Base-by-base conservation (phyloP, 2,888 invertebrate genomes). In the Achlya flavicornis region DNA sequence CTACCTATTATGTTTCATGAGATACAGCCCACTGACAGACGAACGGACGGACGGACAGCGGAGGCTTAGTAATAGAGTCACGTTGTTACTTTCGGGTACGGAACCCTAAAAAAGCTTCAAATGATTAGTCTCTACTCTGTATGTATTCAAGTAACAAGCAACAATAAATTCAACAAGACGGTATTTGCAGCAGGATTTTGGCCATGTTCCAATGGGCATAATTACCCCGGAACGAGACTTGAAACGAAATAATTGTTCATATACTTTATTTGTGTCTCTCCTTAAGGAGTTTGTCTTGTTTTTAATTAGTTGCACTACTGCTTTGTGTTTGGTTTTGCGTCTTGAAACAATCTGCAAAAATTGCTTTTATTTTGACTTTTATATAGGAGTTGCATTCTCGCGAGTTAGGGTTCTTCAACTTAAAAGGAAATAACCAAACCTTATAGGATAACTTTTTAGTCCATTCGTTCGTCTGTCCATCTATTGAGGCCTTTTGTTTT, bases 141-240 rank as follows among this genome's bases (percentile, higher is more conserved):
- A 41, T n/a, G 19, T 53, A 10, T 53, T 19, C 3, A 53, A 10
- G n/a, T 43, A 43, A 1, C 46, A 48, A 16, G 19, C 16, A 53
- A 53, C 19, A 53, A 10, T 53, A 53, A 53, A 53, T 53, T 19
- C 19, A 53, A 19, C 53, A 53, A 53, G 16, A 53, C 53, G 8
- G 8, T 19, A 16, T 53, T 53, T 16, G 53, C 19, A 53, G n/a
- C 10, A 0, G 16, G 48, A 0, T 10, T 10, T 53, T 53, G 53
- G 53, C 53, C 2, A 53, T 7, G 7, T 8, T 19, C 53, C 53
- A 53, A 53, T 10, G 48, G 10, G 19, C 19, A n/a, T 53, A 53
- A 53, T 53, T 53, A 53, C 53, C 53, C 53, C 19, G 53, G 53
- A 53, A 19, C 53, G 53, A 53, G 53, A 19, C 53, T 53, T 53